Evolutionary conservation across 2,113 vertebrate species (phyloP).

Genomic region (Pygathrix nemaeus): DNA sequence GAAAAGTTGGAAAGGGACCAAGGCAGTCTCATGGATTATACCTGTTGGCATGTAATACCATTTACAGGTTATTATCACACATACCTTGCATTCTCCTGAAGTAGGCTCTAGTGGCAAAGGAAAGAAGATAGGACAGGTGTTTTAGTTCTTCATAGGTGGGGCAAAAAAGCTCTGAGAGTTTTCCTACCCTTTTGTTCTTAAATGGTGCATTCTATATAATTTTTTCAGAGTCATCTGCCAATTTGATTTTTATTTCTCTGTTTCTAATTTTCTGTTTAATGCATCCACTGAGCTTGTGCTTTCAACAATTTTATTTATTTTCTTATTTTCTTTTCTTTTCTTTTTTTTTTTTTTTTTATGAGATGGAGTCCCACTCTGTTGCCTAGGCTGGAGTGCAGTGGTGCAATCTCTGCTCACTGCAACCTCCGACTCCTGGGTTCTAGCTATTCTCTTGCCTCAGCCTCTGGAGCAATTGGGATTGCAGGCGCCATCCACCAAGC

Average conservation of each 20-base stretch:
- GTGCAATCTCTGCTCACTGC: no score
- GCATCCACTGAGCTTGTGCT: neutral
- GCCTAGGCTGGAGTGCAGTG: no score
- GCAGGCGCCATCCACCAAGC: no score
- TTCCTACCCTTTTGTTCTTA: neutral
- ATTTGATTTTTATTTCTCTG: neutral
- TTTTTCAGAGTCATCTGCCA: neutral
- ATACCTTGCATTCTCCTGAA: neutral
- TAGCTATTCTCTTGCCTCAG: no score
- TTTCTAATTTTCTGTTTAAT: neutral
- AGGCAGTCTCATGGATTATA: neutral
- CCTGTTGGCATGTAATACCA: neutral
- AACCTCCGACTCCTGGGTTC: no score
- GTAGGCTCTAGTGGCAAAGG: neutral
- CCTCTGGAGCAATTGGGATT: no score
- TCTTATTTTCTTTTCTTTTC: rapidly evolving
- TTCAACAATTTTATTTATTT: neutral
- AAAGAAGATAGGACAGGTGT: neutral
- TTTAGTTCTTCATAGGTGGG: neutral
- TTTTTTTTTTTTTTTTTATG: no score
- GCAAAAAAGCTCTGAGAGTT: neutral
- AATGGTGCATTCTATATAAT: neutral
- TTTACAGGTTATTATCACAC: neutral
- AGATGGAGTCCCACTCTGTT: no score
- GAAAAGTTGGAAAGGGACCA: neutral